phyloP scores from a whole-genome alignment of 2,888 invertebrate species.

The Hymenopus coronatus region DNA sequence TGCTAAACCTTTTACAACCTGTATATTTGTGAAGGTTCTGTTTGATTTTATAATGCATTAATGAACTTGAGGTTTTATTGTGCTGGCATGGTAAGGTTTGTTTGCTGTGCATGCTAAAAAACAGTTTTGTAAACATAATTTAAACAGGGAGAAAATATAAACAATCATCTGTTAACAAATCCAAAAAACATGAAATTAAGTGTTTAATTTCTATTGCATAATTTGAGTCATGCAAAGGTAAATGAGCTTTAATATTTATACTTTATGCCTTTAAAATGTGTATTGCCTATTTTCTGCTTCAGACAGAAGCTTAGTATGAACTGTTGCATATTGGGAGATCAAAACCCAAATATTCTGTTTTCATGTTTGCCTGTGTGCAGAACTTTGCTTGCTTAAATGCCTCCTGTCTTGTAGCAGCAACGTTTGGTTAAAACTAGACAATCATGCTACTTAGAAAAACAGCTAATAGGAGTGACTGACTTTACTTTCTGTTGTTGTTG shows the following conservation, averaged over 20 bases:
- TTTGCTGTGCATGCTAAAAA: neutral
- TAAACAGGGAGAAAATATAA: neutral
- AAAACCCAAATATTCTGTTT: neutral
- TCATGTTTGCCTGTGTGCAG: neutral
- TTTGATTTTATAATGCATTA: no score
- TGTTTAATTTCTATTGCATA: neutral
- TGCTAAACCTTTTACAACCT: no score
- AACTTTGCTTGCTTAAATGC: neutral
- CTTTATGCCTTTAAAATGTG: neutral
- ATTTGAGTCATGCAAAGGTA: neutral
- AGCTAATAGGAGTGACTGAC: neutral
- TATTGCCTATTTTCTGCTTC: neutral
- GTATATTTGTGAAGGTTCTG: no score
- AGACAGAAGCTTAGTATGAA: neutral
- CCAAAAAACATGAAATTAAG: neutral
- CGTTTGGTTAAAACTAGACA: neutral
- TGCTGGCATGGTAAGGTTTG: neutral
- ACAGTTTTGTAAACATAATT: neutral
- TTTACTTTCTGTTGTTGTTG: neutral
- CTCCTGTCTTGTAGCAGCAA: neutral
- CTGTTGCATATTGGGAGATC: neutral
- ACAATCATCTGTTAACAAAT: neutral
- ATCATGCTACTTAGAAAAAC: neutral
- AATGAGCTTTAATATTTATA: neutral
- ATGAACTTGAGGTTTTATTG: no score